Base-by-base conservation (phyloP, 2,888 invertebrate genomes). In the Diarsia dahlii region DNA sequence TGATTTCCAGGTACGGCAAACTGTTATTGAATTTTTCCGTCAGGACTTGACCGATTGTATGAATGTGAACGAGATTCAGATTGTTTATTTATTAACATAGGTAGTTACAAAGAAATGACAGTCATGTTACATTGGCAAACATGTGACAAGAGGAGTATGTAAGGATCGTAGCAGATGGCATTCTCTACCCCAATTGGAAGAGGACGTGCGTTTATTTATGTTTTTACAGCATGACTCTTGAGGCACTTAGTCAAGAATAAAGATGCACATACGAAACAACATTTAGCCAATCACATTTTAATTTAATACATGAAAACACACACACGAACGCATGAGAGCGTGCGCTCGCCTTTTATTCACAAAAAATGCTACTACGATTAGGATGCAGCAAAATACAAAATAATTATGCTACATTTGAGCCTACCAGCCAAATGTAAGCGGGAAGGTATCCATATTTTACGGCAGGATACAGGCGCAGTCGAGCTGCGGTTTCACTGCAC, bases 401-500 rank as follows among this genome's bases (percentile, higher is more conserved):
- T 73, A 77, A 73, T 77, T 77, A 72, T 52, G 82, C 81, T 81
- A 87, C 76, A 83, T 84, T 87, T 84, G 82, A 84, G 85, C 81
- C 87, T 86, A 80, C 80, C 60, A 73, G 50, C 84, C 74, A 73
- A 87, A 84, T 84, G 81, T 85, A 85, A 88, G 78, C 77, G 79
- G 74, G 87, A 81, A 67, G 58, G 70, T 77, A 82, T 82, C 81
- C 87, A 91, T 89, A 89, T 87, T 91, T 91, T 85, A 90, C 86
- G 83, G 81, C 70, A 79, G 83, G 82, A 84, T 85, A 81, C 79
- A 65, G 70, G 66, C 78, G 84, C 80, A 84, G 82, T 79, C 71
- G 77, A 75, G 82, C 84, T 90, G 91, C 81, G 93, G 92, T 93
- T 90, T 87, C 87, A 80, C 82, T 88, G 90, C 90, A 90, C 85